phyloP scores from a whole-genome alignment of 2,888 invertebrate genomes.

The Scaptomyza flava region DNA sequence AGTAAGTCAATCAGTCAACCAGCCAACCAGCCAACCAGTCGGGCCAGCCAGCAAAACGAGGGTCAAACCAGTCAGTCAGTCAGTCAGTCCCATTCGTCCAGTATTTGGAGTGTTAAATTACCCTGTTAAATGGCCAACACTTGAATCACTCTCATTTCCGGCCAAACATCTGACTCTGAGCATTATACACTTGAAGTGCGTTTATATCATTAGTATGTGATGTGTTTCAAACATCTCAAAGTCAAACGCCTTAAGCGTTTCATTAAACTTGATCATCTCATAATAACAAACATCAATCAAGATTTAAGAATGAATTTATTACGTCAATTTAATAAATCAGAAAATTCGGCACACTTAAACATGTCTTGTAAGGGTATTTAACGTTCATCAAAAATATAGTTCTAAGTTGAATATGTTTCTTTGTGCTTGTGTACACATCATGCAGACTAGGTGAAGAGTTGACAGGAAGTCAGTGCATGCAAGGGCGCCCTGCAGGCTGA shows the following conservation, averaged over 20 bases:
- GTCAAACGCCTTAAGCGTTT: not conserved
- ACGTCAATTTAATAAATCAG: not conserved
- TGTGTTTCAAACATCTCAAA: too few species aligned
- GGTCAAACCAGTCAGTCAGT: slow-evolving; percentile 1
- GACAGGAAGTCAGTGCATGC: slow-evolving; percentile 1
- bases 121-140: slow-evolving; percentile 53
- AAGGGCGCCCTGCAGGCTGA: slow-evolving; percentile 9
- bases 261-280: too few species aligned
- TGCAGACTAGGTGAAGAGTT: not conserved
- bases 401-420: not conserved
- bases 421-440: slow-evolving; percentile 7
- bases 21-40: not conserved
- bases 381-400: not conserved
- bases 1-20: slow-evolving; percentile 26
- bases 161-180: slow-evolving; percentile 14
- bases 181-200: not conserved
- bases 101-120: slow-evolving; percentile 58
- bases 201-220: not conserved
- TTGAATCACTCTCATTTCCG: slow-evolving; percentile 36
- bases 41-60: not conserved
- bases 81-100: slow-evolving; percentile 16
- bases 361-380: slow-evolving; percentile 4
- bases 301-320: not conserved
- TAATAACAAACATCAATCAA: not conserved
- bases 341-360: not conserved